These are phyloP conservation scores for Perizoma flavofasciatum DNA, from an alignment of 2,888 invertebrate species.

Conservation along the genomic window DNA sequence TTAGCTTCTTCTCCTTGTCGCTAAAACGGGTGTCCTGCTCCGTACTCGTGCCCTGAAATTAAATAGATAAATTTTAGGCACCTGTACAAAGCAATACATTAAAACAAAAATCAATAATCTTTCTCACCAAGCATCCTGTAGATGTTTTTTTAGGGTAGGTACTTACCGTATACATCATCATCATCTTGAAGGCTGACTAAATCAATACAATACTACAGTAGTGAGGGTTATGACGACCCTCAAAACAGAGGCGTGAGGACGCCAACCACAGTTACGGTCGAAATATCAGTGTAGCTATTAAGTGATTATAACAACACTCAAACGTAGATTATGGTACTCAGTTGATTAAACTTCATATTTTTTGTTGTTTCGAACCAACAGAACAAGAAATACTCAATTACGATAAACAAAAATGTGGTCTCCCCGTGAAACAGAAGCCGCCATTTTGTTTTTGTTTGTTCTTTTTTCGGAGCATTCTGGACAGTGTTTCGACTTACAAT, in stretches of 20 bases:
- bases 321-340: neutral
- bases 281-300: neutral
- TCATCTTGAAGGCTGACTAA: conserved; percentile 59
- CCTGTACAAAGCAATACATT: neutral
- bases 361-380: neutral
- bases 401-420: conserved; percentile 49
- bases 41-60: conserved; percentile 95
- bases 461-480: conserved; percentile 1
- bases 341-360: conserved; percentile 7
- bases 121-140: neutral
- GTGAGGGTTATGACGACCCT: conserved; percentile 45
- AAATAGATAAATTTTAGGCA: conserved; percentile 5
- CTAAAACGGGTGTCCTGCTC: conserved; percentile 99
- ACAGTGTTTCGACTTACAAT: too few species aligned
- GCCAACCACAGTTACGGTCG: conserved; percentile 37
- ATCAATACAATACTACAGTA: conserved; percentile 64
- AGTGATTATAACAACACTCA: neutral
- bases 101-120: conserved; percentile 19
- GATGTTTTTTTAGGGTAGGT: neutral
- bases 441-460: conserved; percentile 51
- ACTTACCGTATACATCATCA: conserved; percentile 77
- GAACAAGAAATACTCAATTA: conserved; percentile 1
- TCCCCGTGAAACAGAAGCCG: conserved; percentile 36
- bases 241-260: conserved; percentile 53
- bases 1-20: conserved; percentile 99